Evolutionary conservation across 2,113 vertebrate species (phyloP), one percentile per base, ranked within the genome.

Genomic region (Willisornis vidua): DNA sequence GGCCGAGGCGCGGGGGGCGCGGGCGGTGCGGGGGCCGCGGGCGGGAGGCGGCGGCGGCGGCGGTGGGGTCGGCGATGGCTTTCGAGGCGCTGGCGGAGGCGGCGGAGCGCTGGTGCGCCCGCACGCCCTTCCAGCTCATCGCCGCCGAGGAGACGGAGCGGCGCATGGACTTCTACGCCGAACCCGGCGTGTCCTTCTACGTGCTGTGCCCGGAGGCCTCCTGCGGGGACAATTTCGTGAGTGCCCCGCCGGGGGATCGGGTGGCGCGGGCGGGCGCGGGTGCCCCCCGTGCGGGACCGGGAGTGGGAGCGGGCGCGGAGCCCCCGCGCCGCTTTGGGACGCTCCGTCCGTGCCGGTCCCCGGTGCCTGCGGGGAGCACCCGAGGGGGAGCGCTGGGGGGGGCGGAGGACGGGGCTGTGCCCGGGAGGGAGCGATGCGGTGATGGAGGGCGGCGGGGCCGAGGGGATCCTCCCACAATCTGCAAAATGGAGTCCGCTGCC

Each of bases 91-190:
- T 99, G 98, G 99, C 99, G 91, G 99, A 99, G 97, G 98, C 98
- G 96, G 99, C 99, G 97, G 99, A 99, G 97, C 99, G 99, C 94
- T 99, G 99, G 99, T 99, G 99, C 97, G 98, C 98, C 96, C 98
- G 98, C 92, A 99, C 99, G 95, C 99, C 99, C 74, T 99, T 99
- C 98, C 99, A 99, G 96, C 98, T 99, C 96, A 99, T 99, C 95
- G 99, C 99, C 90, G 98, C 99, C 78, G 99, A 99, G 97, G 98
- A 99, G 97, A 99, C 99, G 71, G 99, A 99, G 98, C 98, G 99
- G 91, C 98, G 99, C 95, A 98, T 99, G 98, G 99, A 99, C 98
- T 99, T 99, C 97, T 99, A 99, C 97, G 99, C 99, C 81, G 99
- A 99, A 84, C 99, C 99, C 72, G 99, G 99, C 78, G 98, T 99